Base-by-base conservation (phyloP, 2,888 invertebrate genomes). In the Amphipoea lucens region DNA sequence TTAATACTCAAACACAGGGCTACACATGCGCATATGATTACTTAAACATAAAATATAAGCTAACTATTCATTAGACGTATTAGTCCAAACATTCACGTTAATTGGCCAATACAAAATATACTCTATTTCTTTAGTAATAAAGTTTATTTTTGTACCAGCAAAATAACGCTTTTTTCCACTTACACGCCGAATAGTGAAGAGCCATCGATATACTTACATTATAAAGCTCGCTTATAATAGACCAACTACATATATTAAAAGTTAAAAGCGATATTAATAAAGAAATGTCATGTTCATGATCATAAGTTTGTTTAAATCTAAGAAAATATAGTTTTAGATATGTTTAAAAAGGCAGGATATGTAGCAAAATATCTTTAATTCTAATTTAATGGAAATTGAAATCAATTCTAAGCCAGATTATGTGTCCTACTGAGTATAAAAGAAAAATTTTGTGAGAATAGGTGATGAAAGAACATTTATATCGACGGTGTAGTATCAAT, bases 1-100 rank as follows among this genome's bases (percentile, higher is more conserved):
- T 82, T 88, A 80, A 88, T 79, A 87, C 71, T 86, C 71, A 67
- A 78, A 83, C 60, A 67, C 54, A 20, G 60, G 48, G 65, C 78
- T 77, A 72, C 65, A 75, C 87, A 75, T 84, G 84, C 84, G 45
- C 48, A 72, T 48, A 62, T 51, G 74, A 70, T 74, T 81, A 87
- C 78, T 83, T 77, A 81, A 60, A 73, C 23, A 76, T 80, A 75
- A 67, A 63, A 68, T 45, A 54, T 51, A 78, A 40, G 17, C 42
- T 40, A 17, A 17, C 12, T 45, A 20, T 69, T 68, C 62, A 65
- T 36, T 60, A 5, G 4, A 12, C 57, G 11, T 57, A 83, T 62
- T 23, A 45, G 23, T 51, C 9, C 7, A 60, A 60, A 51, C 42
- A 51, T 45, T 20, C 68, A 51, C 4, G 9, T n/a, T 54, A 29